These are phyloP conservation scores for Philopotamus ludificatus DNA, from an alignment of 1,140 invertebrate species.

Conservation along the genomic window DNA sequence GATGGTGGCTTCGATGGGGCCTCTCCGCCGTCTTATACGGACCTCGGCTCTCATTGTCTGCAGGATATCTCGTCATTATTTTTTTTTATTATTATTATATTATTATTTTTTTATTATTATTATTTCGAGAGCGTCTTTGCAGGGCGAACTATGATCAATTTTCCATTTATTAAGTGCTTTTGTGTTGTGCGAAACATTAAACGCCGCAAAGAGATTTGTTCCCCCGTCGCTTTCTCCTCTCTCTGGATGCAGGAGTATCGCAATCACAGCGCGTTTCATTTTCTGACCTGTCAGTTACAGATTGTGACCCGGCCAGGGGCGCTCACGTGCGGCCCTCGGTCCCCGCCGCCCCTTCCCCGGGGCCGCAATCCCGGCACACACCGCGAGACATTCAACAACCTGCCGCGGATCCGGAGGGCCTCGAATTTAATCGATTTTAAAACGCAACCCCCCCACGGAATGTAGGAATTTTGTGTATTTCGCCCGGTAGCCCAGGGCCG, in stretches of 20 bases:
- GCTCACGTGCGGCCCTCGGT: slow-evolving; percentile 19
- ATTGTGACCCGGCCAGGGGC: slow-evolving; percentile 17
- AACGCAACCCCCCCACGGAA: too few species aligned
- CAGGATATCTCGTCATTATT: not conserved
- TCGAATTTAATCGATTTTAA: too few species aligned
- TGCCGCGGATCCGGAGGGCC: too few species aligned
- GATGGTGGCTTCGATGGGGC: too few species aligned
- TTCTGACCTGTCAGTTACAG: slow-evolving; percentile 27
- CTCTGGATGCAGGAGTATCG: slow-evolving; percentile 17
- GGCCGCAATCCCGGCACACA: not conserved
- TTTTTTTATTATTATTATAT: too few species aligned
- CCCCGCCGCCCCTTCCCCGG: not conserved
- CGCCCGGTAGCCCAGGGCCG: not conserved
- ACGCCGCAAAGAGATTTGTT: slow-evolving; percentile 12
- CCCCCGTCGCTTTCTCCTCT: not conserved
- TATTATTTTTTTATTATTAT: too few species aligned
- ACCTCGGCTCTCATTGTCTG: not conserved
- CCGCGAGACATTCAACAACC: too few species aligned
- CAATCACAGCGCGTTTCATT: slow-evolving; percentile 32
- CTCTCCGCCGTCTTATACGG: not conserved
- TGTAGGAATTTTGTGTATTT: too few species aligned
- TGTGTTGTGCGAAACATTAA: not conserved
- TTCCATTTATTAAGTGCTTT: not conserved
- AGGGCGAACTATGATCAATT: not conserved
- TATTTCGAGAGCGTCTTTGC: not conserved